These are phyloP conservation scores for Phocoena phocoena DNA, from an alignment of 2,113 vertebrate species.

Conservation along the genomic window DNA sequence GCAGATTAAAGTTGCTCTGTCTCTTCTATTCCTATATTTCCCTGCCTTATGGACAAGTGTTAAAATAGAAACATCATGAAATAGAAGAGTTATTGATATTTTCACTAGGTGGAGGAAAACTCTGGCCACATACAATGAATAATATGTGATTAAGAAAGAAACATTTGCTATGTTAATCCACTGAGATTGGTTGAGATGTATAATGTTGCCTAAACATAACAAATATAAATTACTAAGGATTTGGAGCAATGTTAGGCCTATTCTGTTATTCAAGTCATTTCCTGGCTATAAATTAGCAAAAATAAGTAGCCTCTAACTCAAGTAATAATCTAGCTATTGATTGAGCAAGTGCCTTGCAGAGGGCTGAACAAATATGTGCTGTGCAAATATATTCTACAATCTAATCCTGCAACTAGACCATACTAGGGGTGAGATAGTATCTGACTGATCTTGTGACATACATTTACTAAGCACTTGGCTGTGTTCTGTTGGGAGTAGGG, in stretches of 20 bases:
- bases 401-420: background rate
- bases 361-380: background rate
- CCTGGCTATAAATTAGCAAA: background rate
- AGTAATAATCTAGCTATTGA: background rate
- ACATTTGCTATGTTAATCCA: background rate
- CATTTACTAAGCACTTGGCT: background rate
- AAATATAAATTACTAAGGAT: background rate
- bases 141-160: background rate
- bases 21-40: background rate
- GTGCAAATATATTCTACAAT: background rate
- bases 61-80: background rate
- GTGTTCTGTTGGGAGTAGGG: background rate
- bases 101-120: background rate
- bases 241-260: background rate
- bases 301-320: background rate
- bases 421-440: background rate
- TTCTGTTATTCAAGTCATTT: background rate
- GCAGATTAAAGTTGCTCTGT: background rate
- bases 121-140: background rate
- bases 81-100: background rate
- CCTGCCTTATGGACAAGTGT: background rate
- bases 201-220: background rate
- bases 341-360: background rate
- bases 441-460: background rate
- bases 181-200: background rate